Evolutionary conservation across 2,888 invertebrate species (phyloP).

Genomic region (Ligdia adustata): DNA sequence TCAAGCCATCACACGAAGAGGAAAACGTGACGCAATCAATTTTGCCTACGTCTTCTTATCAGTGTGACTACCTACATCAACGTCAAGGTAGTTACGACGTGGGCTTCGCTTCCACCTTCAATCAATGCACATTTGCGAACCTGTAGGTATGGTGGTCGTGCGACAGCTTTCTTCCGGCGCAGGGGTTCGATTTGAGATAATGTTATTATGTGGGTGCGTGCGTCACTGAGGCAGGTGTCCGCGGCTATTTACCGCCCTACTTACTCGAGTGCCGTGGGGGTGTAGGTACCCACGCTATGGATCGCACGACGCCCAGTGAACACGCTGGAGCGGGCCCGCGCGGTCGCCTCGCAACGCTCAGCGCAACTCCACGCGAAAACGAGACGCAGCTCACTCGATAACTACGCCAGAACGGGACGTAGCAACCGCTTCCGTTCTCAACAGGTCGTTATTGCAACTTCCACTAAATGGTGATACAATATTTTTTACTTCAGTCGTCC

Average conservation of each 20-base stretch:
- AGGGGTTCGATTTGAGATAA: constrained; percentile 25
- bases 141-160: not conserved
- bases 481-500: constrained; percentile 64
- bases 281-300: constrained; percentile 68
- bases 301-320: constrained; percentile 73
- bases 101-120: constrained; percentile 8
- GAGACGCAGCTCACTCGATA: constrained; percentile 58
- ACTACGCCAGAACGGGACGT: constrained; percentile 63
- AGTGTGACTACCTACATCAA: constrained; percentile 18
- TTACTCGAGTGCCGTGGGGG: constrained; percentile 69
- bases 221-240: constrained; percentile 71
- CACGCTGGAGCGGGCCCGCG: constrained; percentile 68
- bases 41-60: constrained; percentile 13
- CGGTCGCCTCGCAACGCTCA: constrained; percentile 62
- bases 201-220: constrained; percentile 52
- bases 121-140: constrained; percentile 15
- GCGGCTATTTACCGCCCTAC: constrained; percentile 75
- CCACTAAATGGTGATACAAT: constrained; percentile 77
- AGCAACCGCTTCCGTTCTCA: constrained; percentile 65
- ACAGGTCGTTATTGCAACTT: constrained; percentile 81
- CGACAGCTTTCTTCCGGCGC: constrained; percentile 19
- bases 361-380: constrained; percentile 44
- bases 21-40: constrained; percentile 17
- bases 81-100: constrained; percentile 14
- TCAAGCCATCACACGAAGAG: constrained; percentile 12